These are phyloP conservation scores for Spea bombifrons DNA, from an alignment of 2,113 vertebrate genomes.

Conservation along the genomic window DNA sequence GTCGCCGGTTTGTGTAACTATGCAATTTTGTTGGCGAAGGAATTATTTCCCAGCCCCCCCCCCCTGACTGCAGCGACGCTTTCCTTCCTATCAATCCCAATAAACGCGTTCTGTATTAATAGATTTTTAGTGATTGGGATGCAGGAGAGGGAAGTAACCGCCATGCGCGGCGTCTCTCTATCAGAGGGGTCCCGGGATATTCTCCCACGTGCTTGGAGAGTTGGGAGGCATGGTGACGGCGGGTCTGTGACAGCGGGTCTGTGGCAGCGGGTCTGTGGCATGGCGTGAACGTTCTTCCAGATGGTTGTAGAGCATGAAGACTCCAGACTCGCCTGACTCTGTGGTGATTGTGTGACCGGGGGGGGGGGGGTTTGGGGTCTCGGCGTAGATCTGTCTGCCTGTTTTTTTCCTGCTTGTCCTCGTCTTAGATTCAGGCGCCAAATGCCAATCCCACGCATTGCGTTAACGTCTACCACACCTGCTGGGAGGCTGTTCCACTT, in stretches of 20 bases:
- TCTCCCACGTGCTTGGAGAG: too few relatives aligned
- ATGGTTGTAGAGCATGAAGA: background rate
- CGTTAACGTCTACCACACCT: too few relatives aligned
- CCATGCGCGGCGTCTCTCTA: background rate
- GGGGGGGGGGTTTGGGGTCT: background rate
- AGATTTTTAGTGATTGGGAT: background rate
- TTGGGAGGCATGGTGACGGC: background rate
- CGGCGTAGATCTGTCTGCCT: too few relatives aligned
- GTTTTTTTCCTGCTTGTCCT: too few relatives aligned
- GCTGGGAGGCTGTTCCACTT: too few relatives aligned
- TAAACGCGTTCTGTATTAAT: background rate
- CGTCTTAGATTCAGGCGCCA: too few relatives aligned
- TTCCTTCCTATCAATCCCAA: slow-evolving; percentile 30
- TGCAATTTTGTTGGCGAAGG: slow-evolving; percentile 35
- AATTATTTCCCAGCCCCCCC: slow-evolving; percentile 8
- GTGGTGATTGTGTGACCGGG: background rate
- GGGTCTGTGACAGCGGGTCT: background rate
- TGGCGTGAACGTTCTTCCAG: background rate
- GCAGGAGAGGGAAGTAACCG: background rate
- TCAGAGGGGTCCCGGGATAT: too few relatives aligned
- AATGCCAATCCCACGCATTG: too few relatives aligned
- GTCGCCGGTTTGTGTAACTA: slow-evolving; percentile 15
- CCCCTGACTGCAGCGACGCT: background rate
- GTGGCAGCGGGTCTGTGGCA: background rate
- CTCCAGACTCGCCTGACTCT: background rate